Conservation (phyloP, 2,888 invertebrate species). For the Xanthia icteritia region DNA sequence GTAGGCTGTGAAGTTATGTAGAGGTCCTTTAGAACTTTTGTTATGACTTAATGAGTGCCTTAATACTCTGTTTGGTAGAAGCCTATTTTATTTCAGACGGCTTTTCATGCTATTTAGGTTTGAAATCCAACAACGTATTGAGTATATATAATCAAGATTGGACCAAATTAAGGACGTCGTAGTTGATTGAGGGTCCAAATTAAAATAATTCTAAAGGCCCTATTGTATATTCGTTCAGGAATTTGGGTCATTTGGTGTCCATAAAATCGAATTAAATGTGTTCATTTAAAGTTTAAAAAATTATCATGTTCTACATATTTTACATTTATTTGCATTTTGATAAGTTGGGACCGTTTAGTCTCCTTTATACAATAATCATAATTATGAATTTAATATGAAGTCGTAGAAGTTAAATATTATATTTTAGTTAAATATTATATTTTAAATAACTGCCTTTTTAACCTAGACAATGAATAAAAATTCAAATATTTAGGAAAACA, state of each 20-base stretch:
- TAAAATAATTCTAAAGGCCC: neutral
- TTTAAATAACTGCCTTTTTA: too few relatives aligned
- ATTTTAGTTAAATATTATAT: neutral
- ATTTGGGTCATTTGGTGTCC: neutral
- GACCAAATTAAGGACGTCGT: neutral
- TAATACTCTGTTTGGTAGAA: constrained; percentile 17
- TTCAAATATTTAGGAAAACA: neutral
- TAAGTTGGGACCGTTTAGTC: neutral
- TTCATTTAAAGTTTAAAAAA: neutral
- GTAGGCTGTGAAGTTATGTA: constrained; percentile 52
- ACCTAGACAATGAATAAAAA: neutral
- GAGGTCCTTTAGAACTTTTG: constrained; percentile 28
- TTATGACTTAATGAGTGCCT: constrained; percentile 36
- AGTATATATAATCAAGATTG: constrained; percentile 31
- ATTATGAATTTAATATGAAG: neutral
- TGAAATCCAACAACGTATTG: neutral
- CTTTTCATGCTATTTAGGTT: neutral
- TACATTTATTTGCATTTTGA: constrained; percentile 8
- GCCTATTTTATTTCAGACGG: neutral
- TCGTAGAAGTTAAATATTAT: neutral
- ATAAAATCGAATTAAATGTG: neutral
- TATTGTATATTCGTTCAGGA: neutral
- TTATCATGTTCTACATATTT: neutral
- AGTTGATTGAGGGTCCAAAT: constrained; percentile 23
- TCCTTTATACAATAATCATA: neutral